A percentile compares a stretch with the other conserved stretches of the same genome.
These are phyloP conservation scores for Agrypnia vestita DNA, from an alignment of 1,140 invertebrate species.

Conservation along the genomic window DNA sequence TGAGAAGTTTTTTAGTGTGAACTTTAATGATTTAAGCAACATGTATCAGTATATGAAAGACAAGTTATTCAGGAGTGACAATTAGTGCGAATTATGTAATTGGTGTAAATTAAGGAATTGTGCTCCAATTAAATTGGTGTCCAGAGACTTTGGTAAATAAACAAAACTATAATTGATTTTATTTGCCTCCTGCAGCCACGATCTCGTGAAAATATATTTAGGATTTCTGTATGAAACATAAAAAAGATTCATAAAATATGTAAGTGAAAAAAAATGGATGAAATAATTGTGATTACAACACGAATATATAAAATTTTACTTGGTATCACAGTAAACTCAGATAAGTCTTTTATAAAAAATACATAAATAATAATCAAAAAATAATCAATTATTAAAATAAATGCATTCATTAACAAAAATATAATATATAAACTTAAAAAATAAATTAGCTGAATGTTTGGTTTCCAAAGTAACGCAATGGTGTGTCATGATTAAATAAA, in stretches of 20 bases:
- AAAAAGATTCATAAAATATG: constrained; percentile 2
- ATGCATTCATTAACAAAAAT: not conserved
- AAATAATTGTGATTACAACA: not conserved
- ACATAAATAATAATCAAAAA: constrained; percentile 1
- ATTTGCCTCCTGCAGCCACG: too few species aligned
- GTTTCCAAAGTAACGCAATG: constrained; percentile 20
- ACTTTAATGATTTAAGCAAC: too few species aligned
- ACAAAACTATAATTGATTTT: too few species aligned
- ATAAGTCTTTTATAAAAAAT: constrained; percentile 4
- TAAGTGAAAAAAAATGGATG: constrained; percentile 4
- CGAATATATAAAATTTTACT: constrained; percentile 2
- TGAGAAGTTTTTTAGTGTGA: too few species aligned
- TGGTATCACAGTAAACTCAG: not conserved
- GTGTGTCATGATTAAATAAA: not conserved
- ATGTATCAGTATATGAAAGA: too few species aligned
- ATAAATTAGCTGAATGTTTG: constrained; percentile 35
- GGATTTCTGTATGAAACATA: not conserved
- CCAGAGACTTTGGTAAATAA: too few species aligned
- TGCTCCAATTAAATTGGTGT: too few species aligned
- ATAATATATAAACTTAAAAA: constrained; percentile 9
- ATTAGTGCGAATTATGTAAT: too few species aligned
- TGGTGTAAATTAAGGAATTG: too few species aligned
- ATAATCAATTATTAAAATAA: not conserved
- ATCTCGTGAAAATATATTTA: too few species aligned
- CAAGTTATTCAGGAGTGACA: too few species aligned